phyloP scores from a whole-genome alignment of 92 coral and sea anemone species.

The Paragorgia papillata region DNA sequence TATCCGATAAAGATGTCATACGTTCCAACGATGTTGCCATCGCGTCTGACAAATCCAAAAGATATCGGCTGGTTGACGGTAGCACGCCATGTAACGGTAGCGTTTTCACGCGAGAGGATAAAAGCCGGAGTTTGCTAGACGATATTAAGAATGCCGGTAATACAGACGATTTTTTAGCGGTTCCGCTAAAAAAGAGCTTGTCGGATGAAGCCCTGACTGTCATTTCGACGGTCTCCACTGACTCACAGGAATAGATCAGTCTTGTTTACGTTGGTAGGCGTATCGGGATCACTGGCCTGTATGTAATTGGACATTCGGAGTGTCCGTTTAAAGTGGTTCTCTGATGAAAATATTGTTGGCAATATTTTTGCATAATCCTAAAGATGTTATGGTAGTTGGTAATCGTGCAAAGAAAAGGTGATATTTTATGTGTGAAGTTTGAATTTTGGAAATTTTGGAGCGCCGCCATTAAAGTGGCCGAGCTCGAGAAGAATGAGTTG shows the following conservation, averaged over 20 bases:
- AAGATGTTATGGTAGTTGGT: too few relatives aligned
- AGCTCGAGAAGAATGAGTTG: too few relatives aligned
- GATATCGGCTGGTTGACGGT: neutral
- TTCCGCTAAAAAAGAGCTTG: constrained; percentile 12
- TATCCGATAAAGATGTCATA: neutral
- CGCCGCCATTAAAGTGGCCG: too few relatives aligned
- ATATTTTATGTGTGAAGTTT: too few relatives aligned
- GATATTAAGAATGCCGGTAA: constrained; percentile 34
- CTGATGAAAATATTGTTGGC: too few relatives aligned
- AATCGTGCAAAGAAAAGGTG: too few relatives aligned
- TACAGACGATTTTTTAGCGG: neutral
- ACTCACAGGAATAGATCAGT: neutral
- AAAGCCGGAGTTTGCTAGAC: constrained; percentile 26
- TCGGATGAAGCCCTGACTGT: constrained; percentile 25
- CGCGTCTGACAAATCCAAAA: neutral
- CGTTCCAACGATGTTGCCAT: neutral
- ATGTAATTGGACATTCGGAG: too few relatives aligned
- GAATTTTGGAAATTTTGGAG: too few relatives aligned
- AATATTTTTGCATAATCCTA: too few relatives aligned
- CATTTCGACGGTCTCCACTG: constrained; percentile 23
- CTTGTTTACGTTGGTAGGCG: too few relatives aligned
- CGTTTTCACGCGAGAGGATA: constrained; percentile 3
- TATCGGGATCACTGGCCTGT: too few relatives aligned
- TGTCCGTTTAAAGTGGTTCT: too few relatives aligned
- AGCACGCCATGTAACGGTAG: constrained; percentile 12